Evolutionary conservation across 2,113 vertebrate genomes (phyloP), one percentile per base, ranked within the genome.

Genomic region (Ranitomeya imitator): DNA sequence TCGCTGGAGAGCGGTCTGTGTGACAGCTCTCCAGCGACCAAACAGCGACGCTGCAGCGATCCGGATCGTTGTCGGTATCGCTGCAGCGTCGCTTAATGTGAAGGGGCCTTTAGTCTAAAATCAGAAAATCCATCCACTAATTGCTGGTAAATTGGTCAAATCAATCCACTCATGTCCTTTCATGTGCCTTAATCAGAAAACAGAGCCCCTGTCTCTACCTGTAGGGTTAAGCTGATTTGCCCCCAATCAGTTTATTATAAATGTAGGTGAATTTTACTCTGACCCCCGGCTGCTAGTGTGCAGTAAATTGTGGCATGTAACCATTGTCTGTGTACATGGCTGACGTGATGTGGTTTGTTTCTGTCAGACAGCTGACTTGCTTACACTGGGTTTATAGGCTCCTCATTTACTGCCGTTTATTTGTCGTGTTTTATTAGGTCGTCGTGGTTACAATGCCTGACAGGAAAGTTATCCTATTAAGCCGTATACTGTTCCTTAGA

Each of bases 341-440:
- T 54, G 23, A 12, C 77, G 57, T 79, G 77, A 79, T 79, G 77
- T n/a, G 52, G 77, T 79, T 51, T 77, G 54, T 77, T 78, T 13
- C 19, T n/a, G 54, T 73, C 74, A 52, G 37, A 19, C 74, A 77
- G 74, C 74, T 78, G 45, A n/a, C 76, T 52, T 21, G 55, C 51
- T 54, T 54, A 78, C 54, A 78, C 51, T 7, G 21, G 9, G 19
- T 18, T 12, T 78, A 12, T 21, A 23, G 57, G 77, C 55, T 11
- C 54, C 55, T 55, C 21, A 79, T 57, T 23, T 23, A 55, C 15
- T 14, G 9, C 9, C 77, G 23, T 23, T 55, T 78, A 78, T 21
- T 78, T 54, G 54, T 51, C 51, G 5, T 52, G 18, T 54, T 21
- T 78, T n/a, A 78, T 54, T 78, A 54, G 15, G 37, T 78, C 54